Evolutionary conservation across 1,140 invertebrate genomes (phyloP), one percentile per base, ranked within the genome.

Genomic region (Drosophila novamexicana): DNA sequence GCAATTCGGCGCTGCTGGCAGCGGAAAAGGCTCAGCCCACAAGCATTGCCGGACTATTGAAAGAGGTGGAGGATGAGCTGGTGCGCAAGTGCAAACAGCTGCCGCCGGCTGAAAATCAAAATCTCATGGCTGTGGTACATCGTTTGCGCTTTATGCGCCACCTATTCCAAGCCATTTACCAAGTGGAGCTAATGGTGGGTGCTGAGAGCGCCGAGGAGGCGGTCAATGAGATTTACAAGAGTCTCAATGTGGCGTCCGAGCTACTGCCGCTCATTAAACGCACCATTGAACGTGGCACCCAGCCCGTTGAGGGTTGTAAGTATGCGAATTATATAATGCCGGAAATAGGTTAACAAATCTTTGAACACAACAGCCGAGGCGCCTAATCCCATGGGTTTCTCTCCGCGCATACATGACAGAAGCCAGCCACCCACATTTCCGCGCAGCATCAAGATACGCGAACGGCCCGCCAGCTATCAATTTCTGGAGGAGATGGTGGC

Each of bases 361-460:
- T 16, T 29, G 2, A 56, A 32, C 72, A 10, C 62, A 89, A 5
- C 75, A 94, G 94, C 93, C 12, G 94, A 94, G 56, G 93, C 93
- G 9, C 94, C 94, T 5, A 95, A 95, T 79, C 93, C 94, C 0
- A 95, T 98, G 94, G 98, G 98, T 1, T 99, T 99, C 93, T 98
- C 99, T 91, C 97, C 98, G 18, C 95, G 98, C 91, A 96, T 98
- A 39, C 99, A 99, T 93, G 98, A 99, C 93, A 95, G 98, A 74
- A 94, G 99, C 36, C 93, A 99, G 34, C 98, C 98, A 42, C 98
- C 98, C 1, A 99, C 98, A n/a, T 99, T 99, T 94, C 98, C 98
- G 8, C 94, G 98, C 1, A 99, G 98, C 93, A 98, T 98, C 1
- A 96, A 97, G 93, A 98, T 99, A 78, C 97, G 97, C 77, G 95